Evolutionary conservation across 2,888 invertebrate genomes (phyloP).

Genomic region (Cyaniris semiargus): DNA sequence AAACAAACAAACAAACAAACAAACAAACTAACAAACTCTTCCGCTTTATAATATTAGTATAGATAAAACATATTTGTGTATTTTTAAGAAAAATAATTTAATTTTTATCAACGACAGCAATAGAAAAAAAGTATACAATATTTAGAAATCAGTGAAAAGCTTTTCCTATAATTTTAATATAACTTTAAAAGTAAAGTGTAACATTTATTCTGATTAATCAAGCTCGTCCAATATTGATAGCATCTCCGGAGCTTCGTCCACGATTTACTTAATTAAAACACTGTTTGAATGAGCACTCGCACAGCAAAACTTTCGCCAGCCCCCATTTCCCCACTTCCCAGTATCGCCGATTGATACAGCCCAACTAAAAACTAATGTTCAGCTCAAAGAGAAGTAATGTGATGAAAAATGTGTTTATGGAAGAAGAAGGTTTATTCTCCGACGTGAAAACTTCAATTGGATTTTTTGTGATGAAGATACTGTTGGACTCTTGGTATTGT

Average conservation of each 20-base stretch:
- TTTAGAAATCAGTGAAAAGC: background rate
- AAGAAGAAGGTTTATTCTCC: background rate
- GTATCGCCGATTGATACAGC: conserved; percentile 4
- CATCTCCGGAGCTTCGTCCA: conserved; percentile 4
- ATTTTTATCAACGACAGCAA: background rate
- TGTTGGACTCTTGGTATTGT: background rate
- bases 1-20: too few species aligned
- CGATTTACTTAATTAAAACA: conserved; percentile 19
- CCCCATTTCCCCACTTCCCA: background rate
- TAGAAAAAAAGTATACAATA: background rate
- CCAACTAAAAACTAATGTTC: background rate
- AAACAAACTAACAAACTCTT: too few species aligned
- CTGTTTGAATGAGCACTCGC: conserved; percentile 8
- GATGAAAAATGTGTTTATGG: background rate
- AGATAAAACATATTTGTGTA: too few species aligned
- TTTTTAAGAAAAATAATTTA: background rate
- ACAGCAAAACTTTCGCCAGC: background rate
- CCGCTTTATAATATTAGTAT: too few species aligned
- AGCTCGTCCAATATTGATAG: background rate
- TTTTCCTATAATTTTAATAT: background rate
- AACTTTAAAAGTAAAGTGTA: background rate
- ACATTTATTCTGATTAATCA: background rate
- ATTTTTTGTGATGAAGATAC: background rate
- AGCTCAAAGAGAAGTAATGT: background rate
- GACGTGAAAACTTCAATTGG: background rate